phyloP scores from a whole-genome alignment of 2,888 invertebrate species.

The Ochropleura leucogaster region DNA sequence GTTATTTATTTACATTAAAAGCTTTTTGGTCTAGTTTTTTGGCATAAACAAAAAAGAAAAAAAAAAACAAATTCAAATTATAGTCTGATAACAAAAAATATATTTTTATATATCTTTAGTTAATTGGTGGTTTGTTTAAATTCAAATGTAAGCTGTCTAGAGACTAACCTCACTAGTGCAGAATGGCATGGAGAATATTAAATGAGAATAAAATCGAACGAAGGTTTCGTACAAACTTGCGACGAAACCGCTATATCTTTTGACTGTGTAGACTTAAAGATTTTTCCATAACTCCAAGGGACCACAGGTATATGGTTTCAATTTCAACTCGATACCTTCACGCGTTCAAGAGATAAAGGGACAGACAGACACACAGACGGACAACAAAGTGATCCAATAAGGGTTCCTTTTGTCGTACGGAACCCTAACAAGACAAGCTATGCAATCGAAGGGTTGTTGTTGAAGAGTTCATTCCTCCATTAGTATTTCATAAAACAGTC shows the following conservation, averaged over 20 bases:
- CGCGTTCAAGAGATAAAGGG: too few species aligned
- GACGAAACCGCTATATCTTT: too few species aligned
- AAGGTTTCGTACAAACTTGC: too few species aligned
- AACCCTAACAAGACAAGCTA: neutral
- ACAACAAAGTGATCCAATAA: too few species aligned
- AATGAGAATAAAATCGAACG: neutral
- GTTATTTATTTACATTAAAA: constrained; percentile 16
- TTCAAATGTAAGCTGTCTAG: neutral
- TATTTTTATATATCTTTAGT: too few species aligned
- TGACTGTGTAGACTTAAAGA: too few species aligned
- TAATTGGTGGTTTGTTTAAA: neutral
- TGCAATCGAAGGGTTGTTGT: neutral
- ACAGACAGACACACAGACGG: too few species aligned
- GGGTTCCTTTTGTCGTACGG: too few species aligned
- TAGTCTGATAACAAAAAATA: neutral
- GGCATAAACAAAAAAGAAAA: neutral
- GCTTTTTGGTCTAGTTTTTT: constrained; percentile 15
- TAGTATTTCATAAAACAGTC: too few species aligned
- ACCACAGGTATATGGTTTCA: too few species aligned
- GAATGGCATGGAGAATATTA: neutral
- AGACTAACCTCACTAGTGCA: neutral
- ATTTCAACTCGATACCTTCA: too few species aligned
- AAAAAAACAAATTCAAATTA: neutral
- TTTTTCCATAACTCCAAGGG: too few species aligned
- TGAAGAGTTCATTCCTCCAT: neutral